Evolutionary conservation across 2,797 vertebrate species (phyloP).

Genomic region (Artibeus lituratus): DNA sequence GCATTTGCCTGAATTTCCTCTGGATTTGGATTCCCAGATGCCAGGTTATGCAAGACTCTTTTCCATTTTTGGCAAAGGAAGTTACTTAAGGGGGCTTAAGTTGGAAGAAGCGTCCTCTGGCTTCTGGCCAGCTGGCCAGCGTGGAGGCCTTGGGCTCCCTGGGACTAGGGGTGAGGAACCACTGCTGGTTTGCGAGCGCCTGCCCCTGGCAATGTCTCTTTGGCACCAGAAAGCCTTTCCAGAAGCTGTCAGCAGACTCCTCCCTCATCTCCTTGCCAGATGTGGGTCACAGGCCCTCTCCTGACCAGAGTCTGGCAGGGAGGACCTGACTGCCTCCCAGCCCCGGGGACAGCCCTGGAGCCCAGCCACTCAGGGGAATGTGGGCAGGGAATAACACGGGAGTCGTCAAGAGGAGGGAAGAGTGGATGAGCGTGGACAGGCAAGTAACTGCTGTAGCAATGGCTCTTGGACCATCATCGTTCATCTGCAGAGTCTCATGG

Average conservation of each 20-base stretch:
- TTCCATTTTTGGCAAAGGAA: not conserved
- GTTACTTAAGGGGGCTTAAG: not conserved
- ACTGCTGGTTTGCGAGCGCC: rapidly evolving
- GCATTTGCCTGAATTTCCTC: not conserved
- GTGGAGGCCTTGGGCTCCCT: rapidly evolving
- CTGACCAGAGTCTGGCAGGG: rapidly evolving
- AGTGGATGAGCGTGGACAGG: rapidly evolving
- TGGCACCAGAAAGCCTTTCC: not conserved
- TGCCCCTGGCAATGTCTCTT: not conserved
- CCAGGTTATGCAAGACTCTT: conserved; percentile 5
- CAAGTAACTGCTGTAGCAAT: not conserved
- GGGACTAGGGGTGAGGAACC: not conserved
- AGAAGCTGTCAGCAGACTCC: not conserved
- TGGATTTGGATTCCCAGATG: not conserved
- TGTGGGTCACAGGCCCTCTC: not conserved
- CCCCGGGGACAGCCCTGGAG: not conserved
- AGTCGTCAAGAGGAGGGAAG: not conserved
- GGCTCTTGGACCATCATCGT: not conserved
- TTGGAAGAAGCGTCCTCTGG: not conserved
- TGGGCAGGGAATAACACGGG: rapidly evolving
- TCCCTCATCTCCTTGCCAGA: not conserved
- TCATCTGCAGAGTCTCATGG: not conserved
- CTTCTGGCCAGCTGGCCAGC: not conserved
- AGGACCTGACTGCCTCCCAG: not conserved
- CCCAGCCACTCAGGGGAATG: rapidly evolving